A percentile compares a stretch with the other conserved stretches of the same genome.
Evolutionary conservation across 2,113 vertebrate genomes (phyloP).

Genomic region (Microcebus griseorufus): DNA sequence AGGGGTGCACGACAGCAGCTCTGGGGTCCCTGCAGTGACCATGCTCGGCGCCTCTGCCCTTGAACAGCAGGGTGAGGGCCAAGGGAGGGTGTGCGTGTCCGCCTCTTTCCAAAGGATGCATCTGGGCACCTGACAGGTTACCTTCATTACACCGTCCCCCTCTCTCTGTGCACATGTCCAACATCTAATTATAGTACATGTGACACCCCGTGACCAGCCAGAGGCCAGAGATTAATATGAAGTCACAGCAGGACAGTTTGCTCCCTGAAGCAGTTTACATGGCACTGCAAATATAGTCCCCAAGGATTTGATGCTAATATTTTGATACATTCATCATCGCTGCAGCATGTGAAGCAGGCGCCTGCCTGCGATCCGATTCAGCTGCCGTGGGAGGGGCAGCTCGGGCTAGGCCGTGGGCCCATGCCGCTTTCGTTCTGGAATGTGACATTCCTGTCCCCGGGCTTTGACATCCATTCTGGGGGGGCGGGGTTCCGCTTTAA

Average conservation of each 20-base stretch:
- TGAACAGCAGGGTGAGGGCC: conserved; percentile 55
- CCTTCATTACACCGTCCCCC: conserved; percentile 80
- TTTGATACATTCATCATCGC: conserved; percentile 56
- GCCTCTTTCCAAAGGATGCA: conserved; percentile 72
- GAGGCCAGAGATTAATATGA: conserved; percentile 71
- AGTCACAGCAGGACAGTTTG: conserved; percentile 65
- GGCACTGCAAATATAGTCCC: conserved; percentile 59
- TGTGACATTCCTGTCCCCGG: conserved; percentile 54
- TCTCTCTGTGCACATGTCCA: conserved; percentile 67
- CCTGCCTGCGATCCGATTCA: conserved; percentile 63
- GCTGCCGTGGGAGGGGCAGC: conserved; percentile 38
- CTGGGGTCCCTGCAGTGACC: conserved; percentile 58
- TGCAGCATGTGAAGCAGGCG: conserved; percentile 43
- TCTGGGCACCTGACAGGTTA: conserved; percentile 70
- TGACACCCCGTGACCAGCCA: conserved; percentile 67
- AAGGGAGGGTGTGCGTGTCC: conserved; percentile 45
- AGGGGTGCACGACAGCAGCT: background rate
- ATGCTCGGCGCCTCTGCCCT: conserved; percentile 72
- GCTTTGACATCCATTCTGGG: conserved; percentile 52
- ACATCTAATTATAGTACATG: conserved; percentile 80
- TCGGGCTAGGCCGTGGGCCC: conserved; percentile 9
- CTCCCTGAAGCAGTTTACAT: background rate
- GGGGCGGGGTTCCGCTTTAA: background rate
- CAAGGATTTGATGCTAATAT: conserved; percentile 54
- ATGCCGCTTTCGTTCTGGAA: conserved; percentile 73